Evolutionary conservation across 1,140 invertebrate genomes (phyloP).

Genomic region (Drosophila athabasca): DNA sequence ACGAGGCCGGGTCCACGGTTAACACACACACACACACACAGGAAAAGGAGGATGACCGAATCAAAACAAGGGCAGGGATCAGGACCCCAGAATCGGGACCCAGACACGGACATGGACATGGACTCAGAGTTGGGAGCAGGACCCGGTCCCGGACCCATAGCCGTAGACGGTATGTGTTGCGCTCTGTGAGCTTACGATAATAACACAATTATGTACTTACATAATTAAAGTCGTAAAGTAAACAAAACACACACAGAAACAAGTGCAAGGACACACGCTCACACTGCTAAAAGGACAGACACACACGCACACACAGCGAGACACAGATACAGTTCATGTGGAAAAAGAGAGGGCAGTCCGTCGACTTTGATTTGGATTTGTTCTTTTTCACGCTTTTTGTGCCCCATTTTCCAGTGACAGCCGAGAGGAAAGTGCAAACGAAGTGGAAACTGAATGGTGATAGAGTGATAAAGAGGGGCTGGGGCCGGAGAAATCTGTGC

Average conservation of each 20-base stretch:
- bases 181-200: constrained; percentile 70
- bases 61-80: constrained; percentile 19
- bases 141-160: constrained; percentile 11
- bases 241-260: constrained; percentile 49
- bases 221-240: constrained; percentile 82
- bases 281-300: background rate
- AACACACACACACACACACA: constrained; percentile 27
- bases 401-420: constrained; percentile 15
- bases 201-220: constrained; percentile 82
- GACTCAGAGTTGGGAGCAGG: background rate
- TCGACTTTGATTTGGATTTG: constrained; percentile 37
- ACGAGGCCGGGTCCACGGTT: constrained; percentile 48
- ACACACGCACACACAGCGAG: background rate
- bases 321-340: background rate
- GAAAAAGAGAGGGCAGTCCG: background rate
- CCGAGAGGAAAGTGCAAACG: constrained; percentile 37
- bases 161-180: constrained; percentile 36
- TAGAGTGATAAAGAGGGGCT: too few relatives aligned
- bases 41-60: background rate
- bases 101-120: constrained; percentile 4
- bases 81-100: constrained; percentile 11
- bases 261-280: constrained; percentile 2
- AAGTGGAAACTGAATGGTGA: constrained; percentile 35
- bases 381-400: constrained; percentile 21
- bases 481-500: background rate